phyloP scores from a whole-genome alignment of 2,797 vertebrate genomes.

The Diglossa cyanea region DNA sequence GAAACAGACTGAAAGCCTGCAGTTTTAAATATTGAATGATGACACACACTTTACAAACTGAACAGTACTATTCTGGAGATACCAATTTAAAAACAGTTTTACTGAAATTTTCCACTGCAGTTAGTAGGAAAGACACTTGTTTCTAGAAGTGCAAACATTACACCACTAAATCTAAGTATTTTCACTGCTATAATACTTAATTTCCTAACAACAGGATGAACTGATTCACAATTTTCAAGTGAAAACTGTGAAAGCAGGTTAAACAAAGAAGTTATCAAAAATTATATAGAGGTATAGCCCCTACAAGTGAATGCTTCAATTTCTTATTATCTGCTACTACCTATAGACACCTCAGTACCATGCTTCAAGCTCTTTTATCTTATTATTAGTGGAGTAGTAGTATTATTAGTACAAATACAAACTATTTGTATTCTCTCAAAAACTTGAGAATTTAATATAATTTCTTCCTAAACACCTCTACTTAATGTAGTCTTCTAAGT shows the following conservation, averaged over 20 bases:
- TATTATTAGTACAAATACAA: not conserved
- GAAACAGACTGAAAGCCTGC: conserved; percentile 30
- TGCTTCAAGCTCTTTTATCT: not conserved
- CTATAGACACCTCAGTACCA: not conserved
- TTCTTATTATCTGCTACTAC: not conserved
- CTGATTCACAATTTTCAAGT: not conserved
- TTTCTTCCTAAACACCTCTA: not conserved
- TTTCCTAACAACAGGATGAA: not conserved
- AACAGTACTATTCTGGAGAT: conserved; percentile 35
- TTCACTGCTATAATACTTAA: not conserved
- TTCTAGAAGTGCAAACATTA: not conserved
- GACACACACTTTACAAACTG: conserved; percentile 30
- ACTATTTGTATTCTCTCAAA: not conserved
- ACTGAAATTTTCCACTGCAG: conserved; percentile 44
- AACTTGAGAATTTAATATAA: not conserved
- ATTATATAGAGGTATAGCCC: rapidly evolving
- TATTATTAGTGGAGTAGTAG: not conserved
- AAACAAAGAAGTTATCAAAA: not conserved
- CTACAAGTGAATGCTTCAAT: not conserved
- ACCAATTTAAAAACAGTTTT: conserved; percentile 51
- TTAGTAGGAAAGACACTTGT: not conserved
- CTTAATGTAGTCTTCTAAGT: not conserved
- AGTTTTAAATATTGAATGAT: conserved; percentile 68
- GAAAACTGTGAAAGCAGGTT: not conserved
- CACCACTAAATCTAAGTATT: not conserved